These are phyloP conservation scores for Tetanocera ferruginea DNA, from an alignment of 2,888 invertebrate genomes.

Conservation along the genomic window DNA sequence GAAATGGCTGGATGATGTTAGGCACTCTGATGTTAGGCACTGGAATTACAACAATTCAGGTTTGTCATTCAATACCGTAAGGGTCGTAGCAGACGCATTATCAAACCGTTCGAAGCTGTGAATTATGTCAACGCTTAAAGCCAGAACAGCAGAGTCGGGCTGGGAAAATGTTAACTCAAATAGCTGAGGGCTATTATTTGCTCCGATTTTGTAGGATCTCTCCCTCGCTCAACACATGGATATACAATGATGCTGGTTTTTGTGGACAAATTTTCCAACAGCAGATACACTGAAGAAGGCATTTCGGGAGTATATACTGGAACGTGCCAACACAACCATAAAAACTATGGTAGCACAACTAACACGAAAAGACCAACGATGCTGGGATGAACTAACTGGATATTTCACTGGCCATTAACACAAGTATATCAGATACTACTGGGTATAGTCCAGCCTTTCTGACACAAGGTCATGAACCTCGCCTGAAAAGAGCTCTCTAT, in stretches of 20 bases:
- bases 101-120: slow-evolving; percentile 12
- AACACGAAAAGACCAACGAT: not conserved
- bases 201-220: slow-evolving; percentile 34
- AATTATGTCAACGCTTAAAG: slow-evolving; percentile 9
- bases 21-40: not conserved
- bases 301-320: not conserved
- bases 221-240: slow-evolving; percentile 25
- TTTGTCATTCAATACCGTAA: not conserved
- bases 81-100: not conserved
- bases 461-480: slow-evolving; percentile 23
- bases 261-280: slow-evolving; percentile 25
- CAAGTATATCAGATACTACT: slow-evolving; percentile 8
- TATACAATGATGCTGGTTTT: slow-evolving; percentile 31
- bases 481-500: not conserved
- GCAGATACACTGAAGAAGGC: not conserved
- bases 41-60: not conserved
- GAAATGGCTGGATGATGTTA: not conserved
- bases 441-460: slow-evolving; percentile 20
- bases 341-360: slow-evolving; percentile 3
- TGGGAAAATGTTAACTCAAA: not conserved
- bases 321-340: not conserved
- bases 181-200: not conserved
- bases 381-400: slow-evolving; percentile 19
- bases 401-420: slow-evolving; percentile 12
- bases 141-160: not conserved